phyloP scores from a whole-genome alignment of 2,113 vertebrate genomes.

The Sceloporus undulatus region DNA sequence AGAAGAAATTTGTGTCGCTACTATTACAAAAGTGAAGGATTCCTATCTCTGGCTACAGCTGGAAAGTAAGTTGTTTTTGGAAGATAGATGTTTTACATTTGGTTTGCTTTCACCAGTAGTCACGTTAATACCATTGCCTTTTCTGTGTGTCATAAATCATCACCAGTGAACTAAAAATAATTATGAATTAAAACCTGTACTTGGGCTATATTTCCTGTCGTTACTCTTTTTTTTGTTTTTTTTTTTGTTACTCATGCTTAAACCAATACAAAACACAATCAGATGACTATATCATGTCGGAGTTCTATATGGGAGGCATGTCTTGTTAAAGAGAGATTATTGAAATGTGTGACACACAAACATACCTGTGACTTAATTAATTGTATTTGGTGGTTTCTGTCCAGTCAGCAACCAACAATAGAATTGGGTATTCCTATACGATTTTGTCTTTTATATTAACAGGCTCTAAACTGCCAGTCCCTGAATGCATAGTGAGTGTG shows the following conservation, averaged over 20 bases:
- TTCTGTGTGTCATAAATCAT: not conserved
- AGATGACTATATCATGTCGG: not conserved
- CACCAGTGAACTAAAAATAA: not conserved
- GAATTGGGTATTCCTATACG: not conserved
- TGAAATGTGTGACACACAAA: not conserved
- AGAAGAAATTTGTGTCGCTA: constrained; percentile 93
- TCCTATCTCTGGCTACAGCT: constrained; percentile 94
- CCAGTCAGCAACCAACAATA: not conserved
- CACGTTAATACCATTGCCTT: not conserved
- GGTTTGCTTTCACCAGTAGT: not conserved
- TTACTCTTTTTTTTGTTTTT: not conserved
- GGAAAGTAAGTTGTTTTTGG: constrained; percentile 82
- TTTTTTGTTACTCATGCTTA: not conserved
- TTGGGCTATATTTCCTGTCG: not conserved
- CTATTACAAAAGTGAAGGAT: constrained; percentile 89
- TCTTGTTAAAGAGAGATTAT: not conserved
- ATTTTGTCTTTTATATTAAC: constrained; percentile 52
- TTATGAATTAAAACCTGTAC: not conserved
- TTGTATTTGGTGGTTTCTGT: not conserved
- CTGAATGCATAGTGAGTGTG: constrained; percentile 91
- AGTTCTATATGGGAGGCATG: not conserved
- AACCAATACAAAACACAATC: not conserved
- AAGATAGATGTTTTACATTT: not conserved
- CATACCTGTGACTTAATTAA: not conserved
- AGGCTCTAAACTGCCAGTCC: constrained; percentile 92